phyloP scores from a whole-genome alignment of 2,888 invertebrate species.

The Hydropsyche betteni region DNA sequence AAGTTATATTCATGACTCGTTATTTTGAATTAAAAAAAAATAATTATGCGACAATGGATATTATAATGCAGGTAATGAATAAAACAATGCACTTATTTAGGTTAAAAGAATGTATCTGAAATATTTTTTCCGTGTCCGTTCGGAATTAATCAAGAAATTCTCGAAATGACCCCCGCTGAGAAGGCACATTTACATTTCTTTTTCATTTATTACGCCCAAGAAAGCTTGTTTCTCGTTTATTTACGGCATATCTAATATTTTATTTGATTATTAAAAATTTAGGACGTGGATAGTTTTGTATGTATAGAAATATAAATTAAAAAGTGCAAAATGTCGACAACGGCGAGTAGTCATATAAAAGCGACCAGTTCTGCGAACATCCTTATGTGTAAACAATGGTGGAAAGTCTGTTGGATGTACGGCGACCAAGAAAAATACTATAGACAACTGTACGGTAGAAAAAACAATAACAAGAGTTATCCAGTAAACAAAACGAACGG shows the following conservation, averaged over 20 bases:
- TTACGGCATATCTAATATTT: background rate
- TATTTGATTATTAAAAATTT: background rate
- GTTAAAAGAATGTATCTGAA: background rate
- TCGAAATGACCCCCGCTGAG: constrained; percentile 8
- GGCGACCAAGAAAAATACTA: constrained; percentile 88
- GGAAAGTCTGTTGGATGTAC: constrained; percentile 89
- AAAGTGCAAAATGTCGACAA: constrained; percentile 61
- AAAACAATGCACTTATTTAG: background rate
- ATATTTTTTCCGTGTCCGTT: background rate
- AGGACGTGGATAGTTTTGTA: background rate
- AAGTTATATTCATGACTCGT: no score
- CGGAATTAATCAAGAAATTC: constrained; percentile 31
- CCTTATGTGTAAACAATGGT: constrained; percentile 87
- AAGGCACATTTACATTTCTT: constrained; percentile 32
- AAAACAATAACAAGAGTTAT: constrained; percentile 60
- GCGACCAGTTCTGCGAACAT: constrained; percentile 74
- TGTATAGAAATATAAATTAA: constrained; percentile 30
- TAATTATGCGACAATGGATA: constrained; percentile 1
- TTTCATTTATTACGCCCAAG: constrained; percentile 11
- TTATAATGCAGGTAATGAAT: background rate
- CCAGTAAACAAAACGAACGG: constrained; percentile 59
- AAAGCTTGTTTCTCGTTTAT: constrained; percentile 22
- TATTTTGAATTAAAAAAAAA: background rate
- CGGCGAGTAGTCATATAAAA: constrained; percentile 65
- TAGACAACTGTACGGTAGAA: constrained; percentile 78